phyloP scores from a whole-genome alignment of 2,888 invertebrate species.

The Thymelicus acteon region DNA sequence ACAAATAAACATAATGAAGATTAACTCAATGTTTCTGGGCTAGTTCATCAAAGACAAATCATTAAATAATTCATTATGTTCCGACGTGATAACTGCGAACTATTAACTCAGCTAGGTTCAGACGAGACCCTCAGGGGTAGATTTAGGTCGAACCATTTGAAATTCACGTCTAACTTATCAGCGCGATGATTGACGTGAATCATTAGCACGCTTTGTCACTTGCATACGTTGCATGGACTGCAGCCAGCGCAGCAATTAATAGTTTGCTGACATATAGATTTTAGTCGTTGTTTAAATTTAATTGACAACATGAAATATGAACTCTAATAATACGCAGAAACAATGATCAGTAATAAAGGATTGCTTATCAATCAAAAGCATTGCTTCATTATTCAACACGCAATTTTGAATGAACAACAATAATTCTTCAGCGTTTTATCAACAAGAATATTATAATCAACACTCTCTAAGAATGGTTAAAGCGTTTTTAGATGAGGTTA shows the following conservation, averaged over 20 bases:
- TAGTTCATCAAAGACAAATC: not conserved
- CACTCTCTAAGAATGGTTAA: too few relatives aligned
- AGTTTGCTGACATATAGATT: constrained; percentile 6
- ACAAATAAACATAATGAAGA: not conserved
- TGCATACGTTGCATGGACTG: constrained; percentile 16
- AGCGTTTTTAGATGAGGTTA: too few relatives aligned
- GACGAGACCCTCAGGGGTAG: not conserved
- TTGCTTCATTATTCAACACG: too few relatives aligned
- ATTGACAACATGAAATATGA: not conserved
- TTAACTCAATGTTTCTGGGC: not conserved
- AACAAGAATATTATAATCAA: too few relatives aligned
- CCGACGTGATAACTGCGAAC: not conserved
- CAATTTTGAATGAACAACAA: too few relatives aligned
- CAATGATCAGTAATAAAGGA: too few relatives aligned
- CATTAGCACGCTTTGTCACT: constrained; percentile 33
- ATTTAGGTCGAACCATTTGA: constrained; percentile 25
- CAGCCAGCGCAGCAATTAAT: constrained; percentile 18
- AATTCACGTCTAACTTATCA: constrained; percentile 25
- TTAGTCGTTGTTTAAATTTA: not conserved
- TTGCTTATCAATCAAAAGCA: too few relatives aligned
- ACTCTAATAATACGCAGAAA: too few relatives aligned
- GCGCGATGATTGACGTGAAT: constrained; percentile 28
- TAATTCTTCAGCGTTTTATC: too few relatives aligned
- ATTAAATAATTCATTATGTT: not conserved
- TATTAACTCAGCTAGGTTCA: not conserved